Percentiles rank a stretch among this genome's conserved stretches.
phyloP scores from a whole-genome alignment of 2,888 invertebrate species.

The Leucania comma region DNA sequence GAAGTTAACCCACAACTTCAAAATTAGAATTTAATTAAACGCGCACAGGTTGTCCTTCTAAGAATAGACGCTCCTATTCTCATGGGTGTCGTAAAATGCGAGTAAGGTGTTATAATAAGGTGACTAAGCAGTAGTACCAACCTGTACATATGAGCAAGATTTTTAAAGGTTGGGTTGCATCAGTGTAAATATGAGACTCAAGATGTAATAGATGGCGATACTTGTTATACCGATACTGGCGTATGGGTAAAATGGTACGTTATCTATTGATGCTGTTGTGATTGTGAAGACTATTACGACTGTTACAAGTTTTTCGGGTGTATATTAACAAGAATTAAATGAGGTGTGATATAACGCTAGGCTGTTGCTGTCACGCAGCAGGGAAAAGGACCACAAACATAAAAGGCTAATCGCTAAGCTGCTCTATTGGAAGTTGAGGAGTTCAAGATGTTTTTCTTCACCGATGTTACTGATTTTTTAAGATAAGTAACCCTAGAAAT shows the following conservation, averaged over 20 bases:
- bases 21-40: constrained; percentile 34
- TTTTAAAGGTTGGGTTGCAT: constrained; percentile 19
- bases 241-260: background rate
- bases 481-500: background rate
- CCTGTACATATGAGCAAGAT: background rate
- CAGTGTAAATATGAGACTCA: background rate
- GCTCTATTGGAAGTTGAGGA: background rate
- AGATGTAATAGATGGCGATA: background rate
- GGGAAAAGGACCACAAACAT: no score
- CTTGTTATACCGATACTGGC: background rate
- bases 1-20: background rate
- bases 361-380: background rate
- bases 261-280: background rate
- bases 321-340: background rate
- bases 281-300: background rate
- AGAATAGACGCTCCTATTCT: constrained; percentile 26
- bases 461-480: background rate
- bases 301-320: background rate
- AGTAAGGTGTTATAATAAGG: constrained; percentile 31
- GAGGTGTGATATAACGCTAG: background rate
- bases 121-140: constrained; percentile 22
- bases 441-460: background rate
- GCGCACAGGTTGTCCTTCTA: background rate
- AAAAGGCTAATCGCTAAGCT: no score
- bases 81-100: constrained; percentile 13